Conservation (phyloP, 2,888 invertebrate species). For the Torymus texanus region DNA sequence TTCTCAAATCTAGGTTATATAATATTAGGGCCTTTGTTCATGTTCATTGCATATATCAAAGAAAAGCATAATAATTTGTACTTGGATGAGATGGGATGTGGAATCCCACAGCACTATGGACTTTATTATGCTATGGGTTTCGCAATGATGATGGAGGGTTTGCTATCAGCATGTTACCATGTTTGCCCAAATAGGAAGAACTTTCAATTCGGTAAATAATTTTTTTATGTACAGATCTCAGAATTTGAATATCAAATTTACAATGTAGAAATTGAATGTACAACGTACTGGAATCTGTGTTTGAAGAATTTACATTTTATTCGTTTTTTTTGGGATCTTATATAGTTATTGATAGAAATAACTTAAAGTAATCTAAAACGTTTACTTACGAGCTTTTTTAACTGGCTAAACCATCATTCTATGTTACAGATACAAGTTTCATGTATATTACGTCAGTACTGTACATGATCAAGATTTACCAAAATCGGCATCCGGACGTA, state of each 20-base stretch:
- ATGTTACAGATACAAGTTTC: slow-evolving; percentile 87
- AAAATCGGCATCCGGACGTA: slow-evolving; percentile 91
- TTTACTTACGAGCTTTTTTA: no score
- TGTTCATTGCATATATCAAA: slow-evolving; percentile 81
- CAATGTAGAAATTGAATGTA: no score
- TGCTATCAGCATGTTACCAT: slow-evolving; percentile 91
- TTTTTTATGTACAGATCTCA: not conserved
- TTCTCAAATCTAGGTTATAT: slow-evolving; percentile 90
- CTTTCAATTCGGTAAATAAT: slow-evolving; percentile 89
- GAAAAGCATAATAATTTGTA: slow-evolving; percentile 74
- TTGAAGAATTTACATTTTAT: no score
- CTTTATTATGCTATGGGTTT: slow-evolving; percentile 91
- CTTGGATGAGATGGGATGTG: slow-evolving; percentile 76
- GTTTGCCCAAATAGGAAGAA: slow-evolving; percentile 92
- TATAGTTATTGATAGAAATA: no score
- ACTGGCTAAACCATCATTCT: no score
- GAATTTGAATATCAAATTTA: no score
- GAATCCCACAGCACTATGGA: slow-evolving; percentile 88
- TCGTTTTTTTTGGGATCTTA: no score
- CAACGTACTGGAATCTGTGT: no score
- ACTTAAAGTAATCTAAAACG: no score
- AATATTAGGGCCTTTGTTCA: slow-evolving; percentile 85
- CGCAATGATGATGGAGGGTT: slow-evolving; percentile 90
- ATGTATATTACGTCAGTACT: slow-evolving; percentile 94
- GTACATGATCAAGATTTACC: slow-evolving; percentile 91